Base-by-base conservation (phyloP, 2,888 invertebrate genomes). In the Chirona hameri region DNA sequence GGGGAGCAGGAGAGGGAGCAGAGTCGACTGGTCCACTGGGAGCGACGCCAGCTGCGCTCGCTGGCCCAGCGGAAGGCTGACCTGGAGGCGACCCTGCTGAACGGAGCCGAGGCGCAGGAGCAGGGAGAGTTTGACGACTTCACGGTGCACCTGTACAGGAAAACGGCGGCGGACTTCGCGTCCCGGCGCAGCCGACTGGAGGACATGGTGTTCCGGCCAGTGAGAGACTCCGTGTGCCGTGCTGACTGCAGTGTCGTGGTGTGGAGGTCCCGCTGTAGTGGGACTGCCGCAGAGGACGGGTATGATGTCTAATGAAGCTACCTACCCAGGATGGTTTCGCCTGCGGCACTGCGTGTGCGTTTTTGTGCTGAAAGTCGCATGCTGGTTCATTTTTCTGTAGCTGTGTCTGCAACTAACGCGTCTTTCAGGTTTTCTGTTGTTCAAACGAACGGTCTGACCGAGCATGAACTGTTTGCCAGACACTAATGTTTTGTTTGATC, bases 131-230 rank as follows among this genome's bases (percentile, higher is more conserved):
- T 76, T 15, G 80, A 80, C 29, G 80, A 80, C 80, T 55, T 55
- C 52, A 55, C 94, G 46, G 91, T 95, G 87, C 95, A 93, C 89
- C 91, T 95, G 87, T 96, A 95, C 89, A 91, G 95, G 82, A 94
- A 95, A 88, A 93, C 93, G 83, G 95, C 95, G 27, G 93, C 94
- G 14, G 91, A 94, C 87, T 95, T 95, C 89, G 93, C 92, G 89
- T 48, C 15, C 18, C 80, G 80, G 0, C 48, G 52, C 14, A 10
- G 27, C 27, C n/a, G 29, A 10, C 10, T 80, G 18, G 27, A 80
- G 21, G 52, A 52, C 18, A 48, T 80, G 80, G 52, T 80, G 52
- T 80, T 80, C 18, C 7, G 31, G 3, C 80, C 80, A 15, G 80
- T 80, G 80, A 80, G 80, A 39, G 21, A 21, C 12, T 5, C 2